Base-by-base conservation (phyloP, 2,888 invertebrate genomes). In the Abrostola tripartita region DNA sequence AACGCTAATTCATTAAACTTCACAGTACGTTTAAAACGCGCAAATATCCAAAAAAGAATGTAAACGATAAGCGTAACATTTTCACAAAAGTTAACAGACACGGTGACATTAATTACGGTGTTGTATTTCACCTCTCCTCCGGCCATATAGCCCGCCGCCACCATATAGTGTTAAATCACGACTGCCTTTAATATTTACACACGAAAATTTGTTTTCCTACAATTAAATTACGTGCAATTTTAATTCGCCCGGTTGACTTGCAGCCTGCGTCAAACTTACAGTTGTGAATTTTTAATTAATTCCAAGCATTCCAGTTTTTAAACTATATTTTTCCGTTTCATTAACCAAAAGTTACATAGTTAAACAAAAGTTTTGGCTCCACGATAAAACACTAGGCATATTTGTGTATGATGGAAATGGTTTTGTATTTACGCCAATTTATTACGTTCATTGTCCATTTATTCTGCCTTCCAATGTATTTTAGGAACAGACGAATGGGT, bases 81-180 rank as follows among this genome's bases (percentile, higher is more conserved):
- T 64, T 61, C 63, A 37, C 59, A 55, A 59, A 69, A 70, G 51
- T 65, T 63, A 61, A 71, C 71, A 65, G 64, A 76, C 66, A 76
- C 42, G 38, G 69, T 65, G 66, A 70, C 63, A 71, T 74, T 80
- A 78, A 79, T 78, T 72, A 71, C 66, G 65, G 65, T 68, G 74
- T 78, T 76, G 78, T 82, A 76, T 78, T 81, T 80, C 77, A 81
- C 81, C 80, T 84, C 79, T 82, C 85, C 87, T 81, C 85, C 64
- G 82, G 81, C 82, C 79, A 85, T 87, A 88, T 84, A 84, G 83
- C 83, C 84, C 49, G 66, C 81, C 84, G 81, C 84, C 81, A 82
- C 85, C 84, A 85, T 89, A 86, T 87, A 90, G 85, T 88, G 86
- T 89, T 88, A 90, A 89, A 90, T 89, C 86, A 87, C 84, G 81